phyloP scores from a whole-genome alignment of 2,113 vertebrate species.

The Melanostigma gelatinosum region DNA sequence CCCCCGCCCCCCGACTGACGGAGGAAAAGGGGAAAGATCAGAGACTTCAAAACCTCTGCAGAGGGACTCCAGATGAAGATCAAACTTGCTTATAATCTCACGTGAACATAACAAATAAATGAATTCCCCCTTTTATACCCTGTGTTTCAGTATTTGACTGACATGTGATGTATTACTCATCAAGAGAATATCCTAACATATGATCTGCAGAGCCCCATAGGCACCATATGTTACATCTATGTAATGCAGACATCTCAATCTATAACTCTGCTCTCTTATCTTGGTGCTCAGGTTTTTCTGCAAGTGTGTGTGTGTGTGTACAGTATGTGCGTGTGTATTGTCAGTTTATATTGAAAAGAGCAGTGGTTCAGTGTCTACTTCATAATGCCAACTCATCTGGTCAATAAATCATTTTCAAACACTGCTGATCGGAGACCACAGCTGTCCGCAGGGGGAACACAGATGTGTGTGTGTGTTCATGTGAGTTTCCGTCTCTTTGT shows the following conservation, averaged over 20 bases:
- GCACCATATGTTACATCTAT: neutral
- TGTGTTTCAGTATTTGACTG: slow-evolving; percentile 37
- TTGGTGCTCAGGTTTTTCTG: neutral
- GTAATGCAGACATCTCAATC: slow-evolving; percentile 13
- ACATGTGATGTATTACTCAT: slow-evolving; percentile 43
- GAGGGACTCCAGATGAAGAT: slow-evolving; percentile 2
- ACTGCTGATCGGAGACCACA: slow-evolving; percentile 21
- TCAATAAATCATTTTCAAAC: slow-evolving; percentile 55
- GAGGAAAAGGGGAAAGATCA: neutral
- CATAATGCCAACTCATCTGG: slow-evolving; percentile 25
- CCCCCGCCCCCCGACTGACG: neutral
- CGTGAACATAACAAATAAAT: slow-evolving; percentile 28
- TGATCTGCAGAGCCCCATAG: slow-evolving; percentile 19
- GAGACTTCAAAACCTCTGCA: neutral
- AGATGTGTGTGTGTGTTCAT: neutral
- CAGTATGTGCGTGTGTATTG: slow-evolving; percentile 9
- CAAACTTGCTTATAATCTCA: slow-evolving; percentile 1
- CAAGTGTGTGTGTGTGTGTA: neutral
- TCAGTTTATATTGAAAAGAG: slow-evolving; percentile 18
- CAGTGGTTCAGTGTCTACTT: slow-evolving; percentile 19
- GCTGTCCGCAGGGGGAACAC: neutral
- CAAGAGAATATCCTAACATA: slow-evolving; percentile 7
- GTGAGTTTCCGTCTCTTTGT: neutral
- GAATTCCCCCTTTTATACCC: neutral
- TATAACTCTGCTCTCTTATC: slow-evolving; percentile 17